Conservation (phyloP, 2,113 vertebrate species). For the Neomonachus schauinslandi region DNA sequence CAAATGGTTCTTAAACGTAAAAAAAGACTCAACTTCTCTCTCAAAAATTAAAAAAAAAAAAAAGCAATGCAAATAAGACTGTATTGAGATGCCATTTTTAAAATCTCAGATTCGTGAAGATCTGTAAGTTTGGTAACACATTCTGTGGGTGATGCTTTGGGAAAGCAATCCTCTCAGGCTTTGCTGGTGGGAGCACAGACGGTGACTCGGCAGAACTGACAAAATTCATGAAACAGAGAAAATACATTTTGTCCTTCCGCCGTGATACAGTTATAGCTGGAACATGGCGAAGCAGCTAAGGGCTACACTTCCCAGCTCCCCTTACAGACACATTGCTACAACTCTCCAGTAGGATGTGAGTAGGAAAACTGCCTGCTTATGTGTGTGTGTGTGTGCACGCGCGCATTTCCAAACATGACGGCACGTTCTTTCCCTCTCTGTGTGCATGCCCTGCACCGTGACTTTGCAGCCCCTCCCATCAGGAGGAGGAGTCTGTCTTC, state of each 20-base stretch:
- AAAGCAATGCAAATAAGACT: neutral
- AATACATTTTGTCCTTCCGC: neutral
- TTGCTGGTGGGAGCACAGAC: neutral
- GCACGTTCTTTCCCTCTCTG: neutral
- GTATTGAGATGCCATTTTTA: neutral
- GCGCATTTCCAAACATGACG: neutral
- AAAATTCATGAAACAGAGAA: neutral
- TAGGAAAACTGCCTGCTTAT: neutral
- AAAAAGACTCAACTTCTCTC: neutral
- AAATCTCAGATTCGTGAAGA: neutral
- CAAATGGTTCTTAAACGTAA: too few relatives aligned
- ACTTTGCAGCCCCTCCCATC: neutral
- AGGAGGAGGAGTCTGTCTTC: neutral
- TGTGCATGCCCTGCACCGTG: neutral
- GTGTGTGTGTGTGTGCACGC: fast-evolving
- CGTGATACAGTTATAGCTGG: neutral
- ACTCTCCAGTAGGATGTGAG: neutral
- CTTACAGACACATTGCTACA: neutral
- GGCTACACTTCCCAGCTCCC: neutral
- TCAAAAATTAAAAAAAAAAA: neutral
- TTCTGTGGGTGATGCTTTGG: neutral
- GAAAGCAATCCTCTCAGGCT: neutral
- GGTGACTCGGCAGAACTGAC: neutral
- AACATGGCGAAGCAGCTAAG: neutral
- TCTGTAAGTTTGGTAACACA: neutral